Conservation (phyloP, 2,888 invertebrate genomes). For the Glomeris marginata region DNA sequence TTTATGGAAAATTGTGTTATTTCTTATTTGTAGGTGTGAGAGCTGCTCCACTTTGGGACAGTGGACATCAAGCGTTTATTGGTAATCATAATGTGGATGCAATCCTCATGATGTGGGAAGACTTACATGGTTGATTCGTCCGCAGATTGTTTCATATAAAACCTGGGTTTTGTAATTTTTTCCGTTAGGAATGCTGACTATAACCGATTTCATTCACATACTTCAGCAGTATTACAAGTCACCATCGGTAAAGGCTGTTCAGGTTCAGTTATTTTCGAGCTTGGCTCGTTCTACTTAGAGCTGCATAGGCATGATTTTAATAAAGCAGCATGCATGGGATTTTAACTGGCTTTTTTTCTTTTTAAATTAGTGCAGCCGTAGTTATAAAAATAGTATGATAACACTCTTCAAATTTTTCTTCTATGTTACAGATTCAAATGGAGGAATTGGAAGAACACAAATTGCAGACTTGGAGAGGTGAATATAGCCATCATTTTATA, state of each 20-base stretch:
- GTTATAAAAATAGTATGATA: neutral
- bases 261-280: too few relatives aligned
- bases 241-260: slow-evolving; percentile 33
- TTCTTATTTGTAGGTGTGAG: slow-evolving; percentile 54
- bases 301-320: too few relatives aligned
- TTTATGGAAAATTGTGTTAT: slow-evolving; percentile 17
- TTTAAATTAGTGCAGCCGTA: neutral
- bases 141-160: too few relatives aligned
- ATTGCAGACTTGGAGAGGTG: slow-evolving; percentile 87
- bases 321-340: too few relatives aligned
- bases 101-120: too few relatives aligned
- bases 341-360: neutral
- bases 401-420: slow-evolving; percentile 1
- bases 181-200: slow-evolving; percentile 68
- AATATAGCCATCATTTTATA: slow-evolving; percentile 10
- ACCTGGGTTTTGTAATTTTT: slow-evolving; percentile 4
- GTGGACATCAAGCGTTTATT: slow-evolving; percentile 74
- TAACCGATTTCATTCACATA: slow-evolving; percentile 98
- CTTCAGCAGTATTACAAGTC: slow-evolving; percentile 95
- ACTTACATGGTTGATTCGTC: too few relatives aligned
- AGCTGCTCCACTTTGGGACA: slow-evolving; percentile 97
- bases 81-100: slow-evolving; percentile 38
- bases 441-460: slow-evolving; percentile 95
- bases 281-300: too few relatives aligned
- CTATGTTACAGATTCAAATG: slow-evolving; percentile 51